phyloP scores from a whole-genome alignment of 2,113 vertebrate species.

The Cnemophilus loriae region DNA sequence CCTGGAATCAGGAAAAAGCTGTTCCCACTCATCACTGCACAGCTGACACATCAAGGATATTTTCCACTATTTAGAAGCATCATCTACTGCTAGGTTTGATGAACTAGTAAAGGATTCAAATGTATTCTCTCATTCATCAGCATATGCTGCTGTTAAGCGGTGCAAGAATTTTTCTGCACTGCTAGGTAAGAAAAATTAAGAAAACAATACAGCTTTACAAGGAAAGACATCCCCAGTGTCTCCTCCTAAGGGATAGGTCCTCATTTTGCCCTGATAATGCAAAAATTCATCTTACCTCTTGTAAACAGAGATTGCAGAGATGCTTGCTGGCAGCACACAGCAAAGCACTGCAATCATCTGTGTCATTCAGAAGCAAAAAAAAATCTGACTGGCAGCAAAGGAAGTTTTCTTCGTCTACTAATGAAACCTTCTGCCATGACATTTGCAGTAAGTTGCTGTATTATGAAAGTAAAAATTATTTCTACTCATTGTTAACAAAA shows the following conservation, averaged over 20 bases:
- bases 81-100: not conserved
- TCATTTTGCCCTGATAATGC: not conserved
- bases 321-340: not conserved
- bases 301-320: not conserved
- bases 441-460: not conserved
- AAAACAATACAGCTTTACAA: not conserved
- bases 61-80: not conserved
- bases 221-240: not conserved
- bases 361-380: not conserved
- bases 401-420: not conserved
- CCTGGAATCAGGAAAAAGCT: not conserved
- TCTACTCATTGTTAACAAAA: not conserved
- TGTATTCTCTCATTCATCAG: not conserved
- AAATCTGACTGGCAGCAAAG: not conserved
- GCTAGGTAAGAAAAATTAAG: not conserved
- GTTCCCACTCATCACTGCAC: not conserved
- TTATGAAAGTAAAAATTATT: constrained; percentile 8
- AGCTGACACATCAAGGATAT: not conserved
- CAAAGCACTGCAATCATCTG: not conserved
- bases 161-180: not conserved
- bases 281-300: not conserved
- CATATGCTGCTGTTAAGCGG: not conserved
- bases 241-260: not conserved
- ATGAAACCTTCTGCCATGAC: not conserved
- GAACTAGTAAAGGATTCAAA: not conserved